Conservation (phyloP, 2,113 vertebrate genomes). For the Mohoua ochrocephala region DNA sequence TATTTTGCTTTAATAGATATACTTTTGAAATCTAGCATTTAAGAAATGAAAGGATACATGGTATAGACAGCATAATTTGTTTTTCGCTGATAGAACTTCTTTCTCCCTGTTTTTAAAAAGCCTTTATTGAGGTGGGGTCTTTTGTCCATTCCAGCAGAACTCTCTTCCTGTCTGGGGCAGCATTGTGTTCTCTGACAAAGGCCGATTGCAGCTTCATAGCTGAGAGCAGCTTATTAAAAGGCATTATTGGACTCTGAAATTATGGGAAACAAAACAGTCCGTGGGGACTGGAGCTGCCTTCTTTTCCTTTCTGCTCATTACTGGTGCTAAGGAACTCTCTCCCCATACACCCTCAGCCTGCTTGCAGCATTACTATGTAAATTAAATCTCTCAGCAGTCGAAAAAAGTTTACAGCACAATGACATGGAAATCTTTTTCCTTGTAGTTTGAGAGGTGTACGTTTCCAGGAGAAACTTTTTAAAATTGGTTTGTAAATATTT, state of each 20-base stretch:
- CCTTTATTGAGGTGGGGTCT: not conserved
- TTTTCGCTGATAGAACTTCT: not conserved
- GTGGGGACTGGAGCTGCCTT: not conserved
- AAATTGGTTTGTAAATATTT: not conserved
- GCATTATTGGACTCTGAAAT: slow-evolving; percentile 40
- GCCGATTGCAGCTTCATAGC: not conserved
- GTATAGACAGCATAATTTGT: not conserved
- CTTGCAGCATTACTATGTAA: slow-evolving; percentile 52
- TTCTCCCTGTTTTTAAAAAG: not conserved
- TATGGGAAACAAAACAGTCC: slow-evolving; percentile 49
- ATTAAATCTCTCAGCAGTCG: slow-evolving; percentile 30
- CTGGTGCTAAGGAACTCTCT: slow-evolving; percentile 25
- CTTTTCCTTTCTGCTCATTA: slow-evolving; percentile 32
- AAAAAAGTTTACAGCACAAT: not conserved
- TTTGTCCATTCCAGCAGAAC: not conserved
- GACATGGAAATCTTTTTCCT: not conserved
- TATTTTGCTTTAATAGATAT: not conserved
- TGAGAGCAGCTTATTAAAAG: slow-evolving; percentile 37
- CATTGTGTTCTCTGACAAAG: slow-evolving; percentile 31
- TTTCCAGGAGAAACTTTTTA: slow-evolving; percentile 32
- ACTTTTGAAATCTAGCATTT: not conserved
- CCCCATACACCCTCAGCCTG: not conserved
- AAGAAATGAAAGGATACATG: not conserved
- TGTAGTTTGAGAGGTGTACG: not conserved
- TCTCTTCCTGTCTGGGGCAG: not conserved